Conservation (phyloP, 2,888 invertebrate genomes). For the Agonum fuliginosum region DNA sequence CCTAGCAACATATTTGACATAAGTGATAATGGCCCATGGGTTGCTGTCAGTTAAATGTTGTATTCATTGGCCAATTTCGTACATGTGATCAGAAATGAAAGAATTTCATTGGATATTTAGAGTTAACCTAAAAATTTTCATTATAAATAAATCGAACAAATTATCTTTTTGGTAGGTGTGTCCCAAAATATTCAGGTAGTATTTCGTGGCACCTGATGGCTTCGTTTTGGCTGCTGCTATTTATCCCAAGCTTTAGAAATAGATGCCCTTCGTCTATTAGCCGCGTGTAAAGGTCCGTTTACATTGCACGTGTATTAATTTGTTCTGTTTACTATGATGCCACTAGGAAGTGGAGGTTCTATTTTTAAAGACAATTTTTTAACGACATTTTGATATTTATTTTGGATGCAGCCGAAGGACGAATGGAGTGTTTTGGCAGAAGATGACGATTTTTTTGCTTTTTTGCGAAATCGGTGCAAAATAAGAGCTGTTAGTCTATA, state of each 20-base stretch:
- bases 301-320: conserved; percentile 38
- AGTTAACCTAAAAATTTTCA: no score
- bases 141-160: no score
- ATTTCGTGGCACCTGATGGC: not conserved
- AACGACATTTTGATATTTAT: conserved; percentile 48
- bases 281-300: conserved; percentile 18
- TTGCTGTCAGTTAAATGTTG: no score
- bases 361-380: conserved; percentile 43
- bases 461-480: not conserved
- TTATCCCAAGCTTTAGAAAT: conserved; percentile 22
- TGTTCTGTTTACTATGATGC: conserved; percentile 18
- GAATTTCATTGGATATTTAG: no score
- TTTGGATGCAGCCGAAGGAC: conserved; percentile 44
- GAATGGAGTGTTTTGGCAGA: conserved; percentile 18
- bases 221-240: not conserved
- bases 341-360: conserved; percentile 41
- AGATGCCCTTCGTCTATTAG: conserved; percentile 37
- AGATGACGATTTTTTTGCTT: not conserved
- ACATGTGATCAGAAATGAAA: no score
- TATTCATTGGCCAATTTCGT: no score
- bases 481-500: no score
- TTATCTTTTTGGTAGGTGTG: no score
- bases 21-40: no score
- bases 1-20: no score
- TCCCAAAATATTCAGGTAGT: conserved; percentile 36